Conservation (phyloP, 2,797 vertebrate species). For the Perodicticus potto region DNA sequence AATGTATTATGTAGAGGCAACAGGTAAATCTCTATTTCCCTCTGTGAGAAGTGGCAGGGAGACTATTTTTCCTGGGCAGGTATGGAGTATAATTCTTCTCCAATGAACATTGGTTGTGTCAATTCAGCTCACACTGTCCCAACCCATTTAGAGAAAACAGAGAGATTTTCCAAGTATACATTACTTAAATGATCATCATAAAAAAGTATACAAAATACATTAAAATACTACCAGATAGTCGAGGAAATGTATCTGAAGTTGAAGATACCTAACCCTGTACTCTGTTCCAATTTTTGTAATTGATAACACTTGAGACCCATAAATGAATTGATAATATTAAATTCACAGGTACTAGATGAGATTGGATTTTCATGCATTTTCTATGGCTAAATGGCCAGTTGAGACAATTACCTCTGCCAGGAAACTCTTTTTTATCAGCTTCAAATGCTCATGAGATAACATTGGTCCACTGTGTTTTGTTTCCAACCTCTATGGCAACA, state of each 20-base stretch:
- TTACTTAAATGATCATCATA: neutral
- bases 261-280: neutral
- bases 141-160: neutral
- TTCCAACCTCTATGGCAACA: neutral
- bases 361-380: neutral
- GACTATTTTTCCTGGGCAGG: neutral
- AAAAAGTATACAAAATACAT: neutral
- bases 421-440: neutral
- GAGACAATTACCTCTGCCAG: neutral
- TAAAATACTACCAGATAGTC: constrained; percentile 3
- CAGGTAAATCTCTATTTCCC: neutral
- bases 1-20: neutral
- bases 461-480: neutral
- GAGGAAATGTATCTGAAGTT: constrained; percentile 29
- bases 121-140: neutral
- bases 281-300: neutral
- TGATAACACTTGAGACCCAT: neutral
- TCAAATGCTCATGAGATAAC: neutral
- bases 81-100: neutral
- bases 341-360: neutral
- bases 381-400: neutral
- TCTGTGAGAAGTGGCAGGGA: neutral
- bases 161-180: neutral
- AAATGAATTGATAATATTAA: neutral
- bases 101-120: neutral